Evolutionary conservation across 2,797 vertebrate genomes (phyloP), one percentile per base, ranked within the genome.

Genomic region (Acrossocheilus wenchowensis): DNA sequence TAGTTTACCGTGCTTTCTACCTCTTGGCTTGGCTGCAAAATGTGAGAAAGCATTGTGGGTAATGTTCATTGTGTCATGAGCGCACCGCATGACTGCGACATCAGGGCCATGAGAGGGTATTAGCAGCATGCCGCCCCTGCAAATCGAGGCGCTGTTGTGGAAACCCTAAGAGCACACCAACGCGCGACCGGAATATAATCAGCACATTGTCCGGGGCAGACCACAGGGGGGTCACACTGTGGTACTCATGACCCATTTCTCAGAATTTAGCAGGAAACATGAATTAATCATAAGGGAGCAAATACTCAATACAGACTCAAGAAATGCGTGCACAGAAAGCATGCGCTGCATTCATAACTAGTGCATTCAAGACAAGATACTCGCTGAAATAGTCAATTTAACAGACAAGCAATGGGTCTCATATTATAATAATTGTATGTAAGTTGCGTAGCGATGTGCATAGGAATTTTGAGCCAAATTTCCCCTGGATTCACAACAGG

Each of bases 221-320:
- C 83, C 82, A 60, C 72, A 60, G 84, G 54, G 74, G 64, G 87
- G 87, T 87, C 73, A 84, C 72, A 36, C 54, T n/a, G 3, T 2
- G 36, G 17, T 10, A 78, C 64, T 73, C 83, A 85, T 87, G 83
- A 87, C 83, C 87, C 81, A 77, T 77, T 88, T 89, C 75, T 89
- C 84, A 88, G 82, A 88, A 86, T 89, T 86, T 83, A 74, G 45
- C 77, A 64, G 85, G 86, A 82, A 88, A 85, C 82, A 89, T 84
- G 86, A 86, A 80, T 87, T 74, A 78, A 87, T 75, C 86, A 88
- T 87, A 60, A 86, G 74, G 45, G 62, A 74, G 54, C 41, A 85
- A 15, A 85, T 52, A 21, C 34, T 75, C 17, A 43, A 62, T 62
- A 23, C n/a, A 79, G n/a, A 79, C 60, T 66, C 19, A 52, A 39